Evolutionary conservation across 2,888 invertebrate genomes (phyloP), one percentile per base, ranked within the genome.

Genomic region (Neria commutata): DNA sequence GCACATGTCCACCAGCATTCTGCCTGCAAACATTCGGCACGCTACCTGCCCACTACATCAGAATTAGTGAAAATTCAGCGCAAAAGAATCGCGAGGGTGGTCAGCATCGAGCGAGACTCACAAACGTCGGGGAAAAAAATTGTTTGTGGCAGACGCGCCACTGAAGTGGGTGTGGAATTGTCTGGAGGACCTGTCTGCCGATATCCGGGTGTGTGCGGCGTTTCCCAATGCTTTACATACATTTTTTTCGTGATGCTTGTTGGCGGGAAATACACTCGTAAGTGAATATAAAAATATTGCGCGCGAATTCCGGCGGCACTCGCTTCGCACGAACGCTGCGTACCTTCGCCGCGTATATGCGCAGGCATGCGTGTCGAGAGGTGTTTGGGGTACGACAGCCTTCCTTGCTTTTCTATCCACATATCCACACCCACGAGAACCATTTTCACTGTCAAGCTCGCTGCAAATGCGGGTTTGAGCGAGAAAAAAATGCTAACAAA

Each of bases 281-380:
- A 37, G 37, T 37, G 37, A 37, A 37, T 37, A 37, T 37, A 37
- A 37, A n/a, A 37, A 37, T 37, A 37, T 37, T 37, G n/a, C n/a
- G 29, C 29, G 37, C n/a, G n/a, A n/a, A n/a, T n/a, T n/a, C n/a
- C n/a, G n/a, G n/a, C n/a, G n/a, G n/a, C n/a, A 29, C 37, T 5
- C n/a, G 37, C 6, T 37, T 10, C n/a, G 37, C n/a, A 14, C n/a
- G 37, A 37, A n/a, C n/a, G 37, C n/a, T 37, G 37, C 37, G 37
- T 37, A 11, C 6, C 11, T 6, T 11, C 29, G 29, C 11, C 29
- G 29, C n/a, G 6, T 11, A 6, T 29, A 29, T 11, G 6, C 6
- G 6, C 29, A 29, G 6, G 11, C 11, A 29, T 37, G 3, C 37
- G 37, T 37, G 37, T 4, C n/a, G 37, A 5, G 37, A 4, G 8